A percentile compares a stretch with the other conserved stretches of the same genome.
Conservation (phyloP, 2,797 vertebrate species). For the Cygnus olor region DNA sequence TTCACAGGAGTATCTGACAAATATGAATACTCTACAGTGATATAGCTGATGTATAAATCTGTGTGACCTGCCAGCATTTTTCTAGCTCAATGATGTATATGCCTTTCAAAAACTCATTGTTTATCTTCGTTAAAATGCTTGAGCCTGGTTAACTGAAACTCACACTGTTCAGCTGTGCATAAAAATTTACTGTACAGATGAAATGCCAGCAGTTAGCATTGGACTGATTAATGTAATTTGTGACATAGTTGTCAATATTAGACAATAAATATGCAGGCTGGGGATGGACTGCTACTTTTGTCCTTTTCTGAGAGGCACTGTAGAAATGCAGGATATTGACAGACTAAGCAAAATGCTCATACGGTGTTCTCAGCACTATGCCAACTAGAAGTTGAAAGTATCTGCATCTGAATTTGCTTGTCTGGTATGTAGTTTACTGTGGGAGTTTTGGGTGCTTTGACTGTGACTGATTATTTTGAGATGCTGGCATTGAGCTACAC, state of each 20-base stretch:
- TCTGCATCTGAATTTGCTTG: neutral
- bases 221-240: neutral
- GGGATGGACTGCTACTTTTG: neutral
- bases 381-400: neutral
- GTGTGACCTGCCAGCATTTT: neutral
- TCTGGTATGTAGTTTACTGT: neutral
- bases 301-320: neutral
- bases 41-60: neutral
- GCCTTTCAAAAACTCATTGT: neutral
- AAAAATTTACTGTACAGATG: neutral
- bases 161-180: neutral
- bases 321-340: neutral
- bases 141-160: neutral
- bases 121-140: neutral
- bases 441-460: neutral
- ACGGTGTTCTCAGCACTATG: rapidly evolving
- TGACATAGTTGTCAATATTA: neutral
- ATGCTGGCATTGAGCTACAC: neutral
- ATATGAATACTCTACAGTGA: neutral
- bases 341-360: neutral
- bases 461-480: neutral
- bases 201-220: neutral
- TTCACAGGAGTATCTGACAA: neutral
- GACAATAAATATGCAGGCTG: neutral
- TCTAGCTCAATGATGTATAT: neutral